Percentiles rank a stretch among this genome's conserved stretches.
Evolutionary conservation across 2,797 vertebrate genomes (phyloP).

Genomic region (Gadopsis bispinosus): DNA sequence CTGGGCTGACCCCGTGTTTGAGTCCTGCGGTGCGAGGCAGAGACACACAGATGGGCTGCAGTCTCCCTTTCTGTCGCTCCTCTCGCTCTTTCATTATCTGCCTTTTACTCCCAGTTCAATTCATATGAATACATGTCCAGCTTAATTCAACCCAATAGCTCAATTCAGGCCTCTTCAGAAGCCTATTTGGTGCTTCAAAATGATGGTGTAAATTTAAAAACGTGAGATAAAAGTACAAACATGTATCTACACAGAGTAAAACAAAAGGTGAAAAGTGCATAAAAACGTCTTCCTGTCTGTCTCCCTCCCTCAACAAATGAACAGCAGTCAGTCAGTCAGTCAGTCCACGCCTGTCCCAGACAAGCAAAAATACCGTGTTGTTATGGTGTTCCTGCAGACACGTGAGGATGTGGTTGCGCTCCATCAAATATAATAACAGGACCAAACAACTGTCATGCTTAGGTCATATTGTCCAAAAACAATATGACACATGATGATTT

Average conservation of each 20-base stretch:
- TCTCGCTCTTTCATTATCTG: conserved; percentile 67
- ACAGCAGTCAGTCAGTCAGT: conserved; percentile 29
- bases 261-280: background rate
- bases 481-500: conserved; percentile 60
- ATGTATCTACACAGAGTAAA: background rate
- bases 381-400: conserved; percentile 63
- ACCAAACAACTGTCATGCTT: conserved; percentile 58
- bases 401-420: conserved; percentile 74
- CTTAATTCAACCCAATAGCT: conserved; percentile 43
- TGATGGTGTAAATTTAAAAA: background rate
- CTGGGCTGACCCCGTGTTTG: conserved; percentile 80
- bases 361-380: conserved; percentile 55
- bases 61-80: conserved; percentile 78
- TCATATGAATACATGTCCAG: conserved; percentile 36
- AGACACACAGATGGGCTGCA: conserved; percentile 90
- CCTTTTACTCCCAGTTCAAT: conserved; percentile 53
- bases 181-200: background rate
- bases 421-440: conserved; percentile 75
- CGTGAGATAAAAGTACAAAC: background rate
- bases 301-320: conserved; percentile 50
- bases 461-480: conserved; percentile 64
- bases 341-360: conserved; percentile 59
- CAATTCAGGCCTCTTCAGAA: background rate
- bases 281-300: conserved; percentile 11
- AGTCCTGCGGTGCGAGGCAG: conserved; percentile 85